These are phyloP conservation scores for Drosophila sordidapex DNA, from an alignment of 2,888 invertebrate species.

Conservation along the genomic window DNA sequence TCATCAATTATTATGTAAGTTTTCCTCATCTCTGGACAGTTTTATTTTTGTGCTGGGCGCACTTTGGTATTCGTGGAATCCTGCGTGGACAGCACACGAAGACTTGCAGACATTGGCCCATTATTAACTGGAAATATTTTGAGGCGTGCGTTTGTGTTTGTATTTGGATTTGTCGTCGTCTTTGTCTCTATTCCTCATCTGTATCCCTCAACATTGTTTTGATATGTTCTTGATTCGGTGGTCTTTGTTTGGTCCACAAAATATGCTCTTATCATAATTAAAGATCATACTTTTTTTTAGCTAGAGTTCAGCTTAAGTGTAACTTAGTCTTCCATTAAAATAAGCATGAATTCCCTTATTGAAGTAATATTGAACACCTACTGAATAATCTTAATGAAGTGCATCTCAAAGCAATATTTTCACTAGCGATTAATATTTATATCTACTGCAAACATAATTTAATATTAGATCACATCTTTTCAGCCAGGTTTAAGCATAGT, in stretches of 20 bases:
- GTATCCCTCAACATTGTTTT: conserved; percentile 37
- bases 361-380: background rate
- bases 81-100: conserved; percentile 48
- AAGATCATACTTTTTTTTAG: background rate
- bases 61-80: conserved; percentile 69
- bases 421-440: background rate
- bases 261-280: background rate
- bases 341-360: background rate
- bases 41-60: conserved; percentile 26
- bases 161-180: conserved; percentile 28
- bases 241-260: background rate
- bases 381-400: background rate
- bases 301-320: background rate
- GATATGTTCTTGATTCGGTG: conserved; percentile 43
- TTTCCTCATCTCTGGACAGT: conserved; percentile 45
- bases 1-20: conserved; percentile 81
- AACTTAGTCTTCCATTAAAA: background rate
- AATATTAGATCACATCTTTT: accelerated
- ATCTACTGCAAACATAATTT: background rate
- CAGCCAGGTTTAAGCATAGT: too few species aligned
- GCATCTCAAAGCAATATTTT: background rate
- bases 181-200: conserved; percentile 8
- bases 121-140: conserved; percentile 77
- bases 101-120: conserved; percentile 25
- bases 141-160: conserved; percentile 67